phyloP scores from a whole-genome alignment of 2,888 invertebrate species.

The Arctia plantaginis region DNA sequence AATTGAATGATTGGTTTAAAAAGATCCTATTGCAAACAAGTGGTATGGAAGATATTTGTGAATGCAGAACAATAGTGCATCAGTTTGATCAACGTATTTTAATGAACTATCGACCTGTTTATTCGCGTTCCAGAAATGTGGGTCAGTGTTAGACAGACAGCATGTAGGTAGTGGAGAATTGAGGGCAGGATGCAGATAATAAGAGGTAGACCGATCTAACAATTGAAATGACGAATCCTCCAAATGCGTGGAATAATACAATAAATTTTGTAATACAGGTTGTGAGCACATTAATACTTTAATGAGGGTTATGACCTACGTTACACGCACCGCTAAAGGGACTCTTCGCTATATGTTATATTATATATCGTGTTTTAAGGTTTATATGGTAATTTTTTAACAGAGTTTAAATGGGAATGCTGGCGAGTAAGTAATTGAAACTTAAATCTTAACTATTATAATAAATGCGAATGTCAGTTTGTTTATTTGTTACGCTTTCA shows the following conservation, averaged over 20 bases:
- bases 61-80: slow-evolving; percentile 55
- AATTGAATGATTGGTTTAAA: slow-evolving; percentile 76
- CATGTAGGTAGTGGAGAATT: slow-evolving; percentile 55
- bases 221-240: slow-evolving; percentile 57
- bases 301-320: not conserved
- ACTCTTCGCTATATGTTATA: not conserved
- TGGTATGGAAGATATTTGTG: slow-evolving; percentile 40
- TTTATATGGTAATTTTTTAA: not conserved
- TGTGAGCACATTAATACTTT: not conserved
- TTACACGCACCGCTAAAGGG: not conserved
- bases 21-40: slow-evolving; percentile 52
- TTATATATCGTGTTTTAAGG: not conserved
- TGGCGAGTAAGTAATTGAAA: not conserved
- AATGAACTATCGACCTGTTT: slow-evolving; percentile 76
- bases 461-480: not conserved
- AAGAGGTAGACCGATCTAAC: slow-evolving; percentile 55
- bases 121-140: slow-evolving; percentile 67
- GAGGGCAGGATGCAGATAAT: slow-evolving; percentile 77
- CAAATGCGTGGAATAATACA: slow-evolving; percentile 30
- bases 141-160: slow-evolving; percentile 76
- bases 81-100: slow-evolving; percentile 59
- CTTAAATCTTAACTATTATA: not conserved
- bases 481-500: not conserved
- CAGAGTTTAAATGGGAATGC: not conserved
- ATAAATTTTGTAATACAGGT: slow-evolving; percentile 26